Evolutionary conservation across 2,888 invertebrate genomes (phyloP).

Genomic region (Venusia cambrica): DNA sequence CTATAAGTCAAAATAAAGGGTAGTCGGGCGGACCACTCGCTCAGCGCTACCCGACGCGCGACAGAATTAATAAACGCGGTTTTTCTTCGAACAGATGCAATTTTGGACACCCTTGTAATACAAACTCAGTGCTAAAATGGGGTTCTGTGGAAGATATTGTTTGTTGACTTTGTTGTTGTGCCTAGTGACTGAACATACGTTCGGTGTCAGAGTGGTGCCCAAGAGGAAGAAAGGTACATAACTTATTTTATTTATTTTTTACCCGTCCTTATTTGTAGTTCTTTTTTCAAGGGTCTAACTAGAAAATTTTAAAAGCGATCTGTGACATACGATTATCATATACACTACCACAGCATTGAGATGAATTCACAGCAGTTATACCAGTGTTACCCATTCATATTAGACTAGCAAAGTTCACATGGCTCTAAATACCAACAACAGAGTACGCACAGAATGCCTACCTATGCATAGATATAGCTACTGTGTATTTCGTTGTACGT

Average conservation of each 20-base stretch:
- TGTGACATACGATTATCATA: too few relatives aligned
- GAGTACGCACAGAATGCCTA: conserved; percentile 15
- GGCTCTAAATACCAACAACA: conserved; percentile 19
- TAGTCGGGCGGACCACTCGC: conserved; percentile 77
- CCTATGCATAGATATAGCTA: too few relatives aligned
- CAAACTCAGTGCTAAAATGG: conserved; percentile 55
- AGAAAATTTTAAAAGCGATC: too few relatives aligned
- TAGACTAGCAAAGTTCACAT: conserved; percentile 28
- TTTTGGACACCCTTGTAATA: conserved; percentile 53
- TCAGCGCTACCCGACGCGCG: conserved; percentile 45
- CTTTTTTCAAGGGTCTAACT: too few relatives aligned
- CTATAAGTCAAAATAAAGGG: conserved; percentile 84
- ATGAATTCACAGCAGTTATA: conserved; percentile 29
- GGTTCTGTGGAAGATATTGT: conserved; percentile 77
- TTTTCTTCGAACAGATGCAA: conserved; percentile 56
- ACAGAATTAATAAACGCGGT: conserved; percentile 39
- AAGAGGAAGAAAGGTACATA: conserved; percentile 79
- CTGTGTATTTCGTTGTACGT: too few relatives aligned
- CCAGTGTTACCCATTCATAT: conserved; percentile 33
- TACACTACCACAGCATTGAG: too few relatives aligned
- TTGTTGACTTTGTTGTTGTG: conserved; percentile 75
- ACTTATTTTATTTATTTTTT: neutral
- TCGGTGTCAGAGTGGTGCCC: conserved; percentile 79
- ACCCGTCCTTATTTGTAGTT: too few relatives aligned
- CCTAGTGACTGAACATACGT: conserved; percentile 72